A percentile compares a stretch with the other conserved stretches of the same genome.
phyloP scores from a whole-genome alignment of 2,797 vertebrate species.

The Buphagus erythrorhynchus region DNA sequence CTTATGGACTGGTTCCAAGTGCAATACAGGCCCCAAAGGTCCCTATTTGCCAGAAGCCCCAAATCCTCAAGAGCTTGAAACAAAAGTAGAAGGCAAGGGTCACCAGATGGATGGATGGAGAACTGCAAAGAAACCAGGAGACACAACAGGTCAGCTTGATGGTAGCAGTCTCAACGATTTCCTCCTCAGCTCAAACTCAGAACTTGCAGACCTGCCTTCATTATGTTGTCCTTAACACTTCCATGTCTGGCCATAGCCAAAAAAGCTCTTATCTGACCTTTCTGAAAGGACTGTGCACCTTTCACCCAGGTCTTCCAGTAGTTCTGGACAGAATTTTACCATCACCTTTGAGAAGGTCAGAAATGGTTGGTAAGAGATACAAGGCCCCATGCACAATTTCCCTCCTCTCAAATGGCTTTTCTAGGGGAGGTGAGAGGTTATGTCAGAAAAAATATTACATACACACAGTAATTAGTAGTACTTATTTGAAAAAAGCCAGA shows the following conservation, averaged over 20 bases:
- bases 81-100: background rate
- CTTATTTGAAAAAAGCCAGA: conserved; percentile 8
- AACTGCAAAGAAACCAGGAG: background rate
- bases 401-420: background rate
- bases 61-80: background rate
- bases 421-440: background rate
- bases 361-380: background rate
- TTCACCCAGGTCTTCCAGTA: background rate
- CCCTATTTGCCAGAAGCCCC: background rate
- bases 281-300: background rate
- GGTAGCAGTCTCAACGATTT: background rate
- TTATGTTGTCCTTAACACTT: background rate
- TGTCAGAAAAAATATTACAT: background rate
- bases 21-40: background rate
- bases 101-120: background rate
- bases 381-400: background rate
- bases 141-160: background rate
- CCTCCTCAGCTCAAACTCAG: background rate
- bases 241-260: background rate
- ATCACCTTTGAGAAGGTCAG: background rate
- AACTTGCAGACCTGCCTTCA: background rate
- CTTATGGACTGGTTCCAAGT: background rate
- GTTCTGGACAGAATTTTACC: background rate
- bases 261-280: background rate
- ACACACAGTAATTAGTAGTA: background rate